phyloP scores from a whole-genome alignment of 2,113 vertebrate genomes.

The Atlantisia rogersi region DNA sequence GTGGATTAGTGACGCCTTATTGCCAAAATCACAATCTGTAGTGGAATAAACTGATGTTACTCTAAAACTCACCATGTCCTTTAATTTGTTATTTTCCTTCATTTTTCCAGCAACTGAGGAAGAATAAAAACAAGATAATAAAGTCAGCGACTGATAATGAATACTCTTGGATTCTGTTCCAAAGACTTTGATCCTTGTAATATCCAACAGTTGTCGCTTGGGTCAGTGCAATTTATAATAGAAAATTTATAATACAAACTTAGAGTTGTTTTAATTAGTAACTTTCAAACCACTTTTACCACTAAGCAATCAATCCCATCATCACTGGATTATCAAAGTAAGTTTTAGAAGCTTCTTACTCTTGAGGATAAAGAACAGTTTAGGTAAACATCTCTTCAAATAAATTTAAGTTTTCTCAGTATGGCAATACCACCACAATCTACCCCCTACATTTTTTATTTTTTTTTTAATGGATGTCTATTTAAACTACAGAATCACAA shows the following conservation, averaged over 20 bases:
- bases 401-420: background rate
- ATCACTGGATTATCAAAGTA: background rate
- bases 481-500: background rate
- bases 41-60: constrained; percentile 18
- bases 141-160: background rate
- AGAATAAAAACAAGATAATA: background rate
- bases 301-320: background rate
- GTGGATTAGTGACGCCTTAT: constrained; percentile 51
- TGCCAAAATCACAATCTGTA: constrained; percentile 38
- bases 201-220: background rate
- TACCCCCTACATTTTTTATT: background rate
- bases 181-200: background rate
- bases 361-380: background rate
- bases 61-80: background rate
- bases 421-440: background rate
- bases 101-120: background rate
- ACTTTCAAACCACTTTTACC: background rate
- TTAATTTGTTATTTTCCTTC: constrained; percentile 18
- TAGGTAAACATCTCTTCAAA: background rate
- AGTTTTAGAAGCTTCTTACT: background rate
- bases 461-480: background rate
- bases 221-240: background rate
- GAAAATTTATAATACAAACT: background rate
- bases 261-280: background rate
- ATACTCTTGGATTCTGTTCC: background rate